Base-by-base conservation (phyloP, 2,797 vertebrate genomes). In the Cetoscarus ocellatus region DNA sequence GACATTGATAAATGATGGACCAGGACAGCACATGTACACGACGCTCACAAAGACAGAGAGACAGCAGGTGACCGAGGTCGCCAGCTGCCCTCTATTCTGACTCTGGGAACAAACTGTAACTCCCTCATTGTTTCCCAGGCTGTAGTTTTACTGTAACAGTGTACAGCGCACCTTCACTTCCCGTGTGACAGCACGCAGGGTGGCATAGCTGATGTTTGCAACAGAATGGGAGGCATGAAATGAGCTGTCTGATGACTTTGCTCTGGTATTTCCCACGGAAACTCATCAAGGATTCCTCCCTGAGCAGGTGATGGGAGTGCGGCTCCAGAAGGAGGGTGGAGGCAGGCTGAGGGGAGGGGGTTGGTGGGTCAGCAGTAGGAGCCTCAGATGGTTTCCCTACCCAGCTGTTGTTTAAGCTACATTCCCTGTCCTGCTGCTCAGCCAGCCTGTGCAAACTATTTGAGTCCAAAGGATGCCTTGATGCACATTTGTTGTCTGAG, bases 351-450 rank as follows among this genome's bases (percentile, higher is more conserved):
- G 27, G 12, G 13, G 27, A 15, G 8, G 34, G 18, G n/a, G 7
- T 27, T 50, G 49, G 49, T 50, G 67, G 79, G 82, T 77, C 78
- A 75, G 74, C 77, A 82, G 70, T 70, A 67, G 70, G 72, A 82
- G 83, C 66, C 81, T 91, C 83, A 84, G 76, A 92, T 92, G 80
- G 78, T 90, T 83, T 83, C 84, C 68, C 72, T 77, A 61, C 84
- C 83, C 94, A 95, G 93, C 94, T 95, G 94, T 92, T 91, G 91
- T 78, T 80, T 75, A 77, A 79, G 87, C 65, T 64, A 70, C 93
- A 94, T 93, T 94, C 93, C 74, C 82, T 67, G 38, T 74, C 82
- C 71, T 52, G 66, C 82, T 57, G 80, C 85, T 87, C 88, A 85
- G 88, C 79, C 88, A 49, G 89, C 82, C 87, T 87, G 86, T 84